Evolutionary conservation across 1,140 invertebrate species (phyloP).

Genomic region (Philopotamus ludificatus): DNA sequence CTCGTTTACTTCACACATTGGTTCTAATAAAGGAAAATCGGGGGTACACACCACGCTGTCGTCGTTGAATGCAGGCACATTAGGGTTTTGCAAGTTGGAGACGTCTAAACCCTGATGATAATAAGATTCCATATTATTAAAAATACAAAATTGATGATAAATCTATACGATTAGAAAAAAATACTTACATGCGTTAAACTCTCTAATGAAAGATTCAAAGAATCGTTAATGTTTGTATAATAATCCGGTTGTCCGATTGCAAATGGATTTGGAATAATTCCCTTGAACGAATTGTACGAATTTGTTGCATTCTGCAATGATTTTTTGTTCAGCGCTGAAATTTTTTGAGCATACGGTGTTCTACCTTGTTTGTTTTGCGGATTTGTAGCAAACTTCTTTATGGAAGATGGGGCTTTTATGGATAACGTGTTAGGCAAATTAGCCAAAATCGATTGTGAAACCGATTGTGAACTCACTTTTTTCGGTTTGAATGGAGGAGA

Average conservation of each 20-base stretch:
- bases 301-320: not conserved
- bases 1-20: slow-evolving; percentile 49
- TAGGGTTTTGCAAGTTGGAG: slow-evolving; percentile 42
- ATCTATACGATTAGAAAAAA: not conserved
- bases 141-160: not conserved
- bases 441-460: not conserved
- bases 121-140: slow-evolving; percentile 5
- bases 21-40: slow-evolving; percentile 50
- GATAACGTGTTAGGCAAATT: not conserved
- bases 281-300: slow-evolving; percentile 42
- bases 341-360: slow-evolving; percentile 40
- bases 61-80: slow-evolving; percentile 38
- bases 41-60: slow-evolving; percentile 55
- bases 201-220: slow-evolving; percentile 53
- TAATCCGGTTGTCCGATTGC: slow-evolving; percentile 8
- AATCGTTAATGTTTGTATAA: slow-evolving; percentile 45
- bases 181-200: slow-evolving; percentile 51
- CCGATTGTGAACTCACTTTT: not conserved
- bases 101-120: slow-evolving; percentile 53
- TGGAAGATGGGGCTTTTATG: not conserved
- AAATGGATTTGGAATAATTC: slow-evolving; percentile 40
- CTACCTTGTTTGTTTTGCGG: slow-evolving; percentile 34
- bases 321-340: not conserved
- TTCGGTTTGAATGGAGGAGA: slow-evolving; percentile 17
- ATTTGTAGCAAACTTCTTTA: not conserved